phyloP scores from a whole-genome alignment of 2,888 invertebrate species.

The Cataglyphis cursor region DNA sequence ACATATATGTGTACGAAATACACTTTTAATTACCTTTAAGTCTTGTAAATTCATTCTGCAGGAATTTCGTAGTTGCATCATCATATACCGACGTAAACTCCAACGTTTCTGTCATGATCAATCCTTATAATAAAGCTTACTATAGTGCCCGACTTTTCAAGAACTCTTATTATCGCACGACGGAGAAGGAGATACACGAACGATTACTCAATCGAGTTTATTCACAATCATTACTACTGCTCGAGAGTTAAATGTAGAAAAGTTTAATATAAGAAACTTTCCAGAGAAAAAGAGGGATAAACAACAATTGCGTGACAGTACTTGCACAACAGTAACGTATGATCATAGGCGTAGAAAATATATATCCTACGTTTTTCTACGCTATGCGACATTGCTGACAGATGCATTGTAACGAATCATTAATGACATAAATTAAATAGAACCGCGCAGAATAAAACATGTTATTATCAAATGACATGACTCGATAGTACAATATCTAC shows the following conservation, averaged over 20 bases:
- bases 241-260: not conserved
- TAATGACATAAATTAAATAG: not conserved
- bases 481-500: not conserved
- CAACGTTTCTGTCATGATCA: constrained; percentile 70
- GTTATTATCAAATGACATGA: not conserved
- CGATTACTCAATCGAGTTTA: constrained; percentile 55
- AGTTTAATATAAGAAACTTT: not conserved
- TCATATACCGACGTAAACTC: constrained; percentile 80
- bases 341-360: no score
- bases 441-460: not conserved
- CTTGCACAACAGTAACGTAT: constrained; percentile 5
- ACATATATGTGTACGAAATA: not conserved
- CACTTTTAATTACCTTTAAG: constrained; percentile 78
- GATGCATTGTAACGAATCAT: not conserved
- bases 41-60: constrained; percentile 82
- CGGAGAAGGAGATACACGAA: not conserved
- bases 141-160: not conserved
- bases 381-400: not conserved
- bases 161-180: not conserved
- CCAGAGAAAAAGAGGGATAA: not conserved
- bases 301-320: not conserved
- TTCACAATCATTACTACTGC: not conserved
- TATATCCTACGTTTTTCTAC: no score
- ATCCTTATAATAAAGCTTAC: not conserved
- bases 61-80: constrained; percentile 71